Conservation (phyloP, 2,888 invertebrate species). For the Orthosia gothica region DNA sequence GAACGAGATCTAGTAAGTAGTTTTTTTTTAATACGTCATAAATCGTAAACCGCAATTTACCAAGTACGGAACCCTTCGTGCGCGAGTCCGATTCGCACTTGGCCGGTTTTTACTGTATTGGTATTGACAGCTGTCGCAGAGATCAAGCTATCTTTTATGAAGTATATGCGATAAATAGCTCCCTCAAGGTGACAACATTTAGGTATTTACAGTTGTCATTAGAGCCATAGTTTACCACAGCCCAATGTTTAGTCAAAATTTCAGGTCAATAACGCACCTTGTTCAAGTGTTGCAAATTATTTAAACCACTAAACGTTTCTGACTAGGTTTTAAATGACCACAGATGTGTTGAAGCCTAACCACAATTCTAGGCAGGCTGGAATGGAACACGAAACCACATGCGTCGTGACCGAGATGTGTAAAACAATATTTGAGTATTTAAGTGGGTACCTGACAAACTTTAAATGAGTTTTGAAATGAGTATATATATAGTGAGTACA, state of each 20-base stretch:
- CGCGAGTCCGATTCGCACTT: no score
- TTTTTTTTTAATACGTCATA: no score
- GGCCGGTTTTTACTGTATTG: no score
- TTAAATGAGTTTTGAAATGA: slow-evolving; percentile 5
- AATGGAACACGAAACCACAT: slow-evolving; percentile 50
- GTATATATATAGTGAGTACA: no score
- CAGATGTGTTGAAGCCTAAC: slow-evolving; percentile 69
- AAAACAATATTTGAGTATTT: slow-evolving; percentile 55
- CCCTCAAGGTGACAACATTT: slow-evolving; percentile 1
- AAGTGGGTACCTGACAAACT: neutral
- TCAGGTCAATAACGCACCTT: slow-evolving; percentile 51
- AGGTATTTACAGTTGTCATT: slow-evolving; percentile 35
- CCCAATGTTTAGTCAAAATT: slow-evolving; percentile 30
- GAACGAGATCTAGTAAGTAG: no score
- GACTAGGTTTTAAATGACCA: slow-evolving; percentile 61
- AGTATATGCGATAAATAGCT: no score
- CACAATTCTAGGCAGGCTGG: slow-evolving; percentile 62
- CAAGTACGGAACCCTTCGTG: no score
- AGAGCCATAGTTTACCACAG: slow-evolving; percentile 6
- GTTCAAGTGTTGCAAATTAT: slow-evolving; percentile 68
- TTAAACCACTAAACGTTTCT: slow-evolving; percentile 75
- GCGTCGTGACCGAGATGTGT: slow-evolving; percentile 52
- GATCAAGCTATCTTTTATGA: no score
- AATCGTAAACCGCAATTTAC: no score
- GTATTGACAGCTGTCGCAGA: no score